Evolutionary conservation across 2,888 invertebrate genomes (phyloP), one percentile per base, ranked within the genome.

Genomic region (Amphipyra berbera): DNA sequence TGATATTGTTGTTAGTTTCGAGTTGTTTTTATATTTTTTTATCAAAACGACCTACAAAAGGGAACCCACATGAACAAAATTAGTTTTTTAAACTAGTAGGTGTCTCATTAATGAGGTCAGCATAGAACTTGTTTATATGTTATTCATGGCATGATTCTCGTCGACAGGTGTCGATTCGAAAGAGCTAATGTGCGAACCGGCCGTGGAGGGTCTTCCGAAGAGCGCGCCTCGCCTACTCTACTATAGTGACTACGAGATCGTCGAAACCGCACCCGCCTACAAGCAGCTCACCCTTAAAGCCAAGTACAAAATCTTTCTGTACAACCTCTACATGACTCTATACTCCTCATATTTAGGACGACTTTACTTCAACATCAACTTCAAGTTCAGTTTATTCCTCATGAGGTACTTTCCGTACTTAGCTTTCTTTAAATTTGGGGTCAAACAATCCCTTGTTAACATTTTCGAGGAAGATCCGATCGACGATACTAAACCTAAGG

Each of bases 341-440:
- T 94, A 96, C 77, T 85, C 88, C 8, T 95, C 93, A 12, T 86
- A 77, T 60, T 79, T 96, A 53, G 96, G 96, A 14, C 95, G 97
- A 9, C 86, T 95, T 45, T 96, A 96, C 76, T 95, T 97, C 53
- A 97, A 97, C 82, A 83, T 90, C 27, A 92, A 96, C 52, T 96
- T 96, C 83, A 91, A 93, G 79, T 80, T 96, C 1, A 92, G 95
- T 15, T 83, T 97, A 14, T 95, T 96, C 70, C 82, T 97, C 0
- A 96, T 97, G 86, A 96, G 96, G 73, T 95, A 96, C 56, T 96
- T 96, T 79, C 97, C 98, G 0, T 96, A 96, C 73, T 78, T 97
- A 45, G 97, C 97, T 0, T 96, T 96, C 87, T 95, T 95, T 79
- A 94, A 91, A 41, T 97, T 95, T 82, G 97, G 97, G 6, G 83